phyloP scores from a whole-genome alignment of 53 echinoderm and acorn worm genomes.

The Patiria pectinifera region DNA sequence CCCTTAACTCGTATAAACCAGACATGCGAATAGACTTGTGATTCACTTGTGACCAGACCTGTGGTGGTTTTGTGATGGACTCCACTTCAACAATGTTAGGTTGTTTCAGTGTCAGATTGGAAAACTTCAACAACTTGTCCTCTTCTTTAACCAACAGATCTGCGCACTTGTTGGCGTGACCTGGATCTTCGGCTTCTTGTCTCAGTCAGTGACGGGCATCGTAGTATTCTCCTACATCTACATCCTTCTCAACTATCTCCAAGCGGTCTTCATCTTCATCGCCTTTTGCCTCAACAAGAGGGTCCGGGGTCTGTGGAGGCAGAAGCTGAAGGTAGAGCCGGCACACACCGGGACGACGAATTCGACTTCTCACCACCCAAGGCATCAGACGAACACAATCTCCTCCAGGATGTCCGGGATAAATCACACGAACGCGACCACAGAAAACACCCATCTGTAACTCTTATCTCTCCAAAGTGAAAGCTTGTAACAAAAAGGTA shows the following conservation, averaged over 20 bases:
- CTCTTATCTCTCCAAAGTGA: background rate
- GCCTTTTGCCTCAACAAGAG: slow-evolving; percentile 47
- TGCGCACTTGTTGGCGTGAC: slow-evolving; percentile 36
- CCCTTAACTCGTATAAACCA: too few relatives aligned
- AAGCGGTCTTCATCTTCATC: slow-evolving; percentile 62
- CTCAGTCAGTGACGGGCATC: slow-evolving; percentile 10
- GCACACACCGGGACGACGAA: background rate
- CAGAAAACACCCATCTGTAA: background rate
- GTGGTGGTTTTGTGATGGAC: too few relatives aligned
- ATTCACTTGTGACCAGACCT: too few relatives aligned
- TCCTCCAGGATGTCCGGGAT: background rate
- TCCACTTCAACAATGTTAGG: too few relatives aligned
- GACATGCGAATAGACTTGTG: too few relatives aligned
- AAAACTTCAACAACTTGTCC: background rate
- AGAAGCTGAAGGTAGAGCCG: background rate
- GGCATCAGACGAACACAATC: background rate
- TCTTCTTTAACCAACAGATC: background rate
- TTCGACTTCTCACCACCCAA: background rate
- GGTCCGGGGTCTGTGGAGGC: slow-evolving; percentile 31
- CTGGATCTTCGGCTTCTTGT: slow-evolving; percentile 45
- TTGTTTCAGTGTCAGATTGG: too few relatives aligned
- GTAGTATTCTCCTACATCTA: slow-evolving; percentile 49
- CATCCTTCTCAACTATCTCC: slow-evolving; percentile 51
- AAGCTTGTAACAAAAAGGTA: background rate
- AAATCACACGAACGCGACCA: background rate